A percentile compares a stretch with the other conserved stretches of the same genome.
These are phyloP conservation scores for Dendrolimus kikuchii DNA, from an alignment of 1,140 invertebrate species.

Conservation along the genomic window DNA sequence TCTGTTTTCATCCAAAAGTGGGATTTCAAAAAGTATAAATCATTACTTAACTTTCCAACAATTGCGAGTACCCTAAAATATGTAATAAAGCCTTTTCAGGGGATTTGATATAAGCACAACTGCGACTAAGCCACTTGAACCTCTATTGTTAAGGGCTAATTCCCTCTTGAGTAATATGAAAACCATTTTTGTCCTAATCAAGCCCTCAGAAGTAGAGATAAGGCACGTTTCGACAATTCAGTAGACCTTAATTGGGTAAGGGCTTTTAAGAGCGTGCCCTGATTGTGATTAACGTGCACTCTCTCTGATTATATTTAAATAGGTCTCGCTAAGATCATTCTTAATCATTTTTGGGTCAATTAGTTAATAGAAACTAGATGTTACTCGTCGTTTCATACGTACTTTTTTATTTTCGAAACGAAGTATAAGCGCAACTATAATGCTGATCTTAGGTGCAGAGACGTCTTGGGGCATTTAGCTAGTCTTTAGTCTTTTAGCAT, in stretches of 20 bases:
- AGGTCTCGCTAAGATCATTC: slow-evolving; percentile 2
- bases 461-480: no score
- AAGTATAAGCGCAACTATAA: no score
- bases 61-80: no score
- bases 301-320: slow-evolving; percentile 1
- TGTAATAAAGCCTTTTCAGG: not conserved
- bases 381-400: no score
- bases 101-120: not conserved
- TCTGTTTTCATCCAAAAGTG: not conserved
- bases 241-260: slow-evolving; percentile 15
- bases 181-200: slow-evolving; percentile 21
- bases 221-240: slow-evolving; percentile 26
- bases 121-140: slow-evolving; percentile 3
- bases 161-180: slow-evolving; percentile 10
- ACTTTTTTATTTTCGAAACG: no score
- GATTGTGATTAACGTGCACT: slow-evolving; percentile 10
- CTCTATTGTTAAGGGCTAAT: not conserved
- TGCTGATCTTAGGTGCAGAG: no score
- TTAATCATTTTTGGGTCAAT: slow-evolving; percentile 1
- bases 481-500: no score
- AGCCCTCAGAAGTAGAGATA: slow-evolving; percentile 19
- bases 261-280: slow-evolving; percentile 5
- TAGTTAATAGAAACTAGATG: no score
- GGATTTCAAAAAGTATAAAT: not conserved
- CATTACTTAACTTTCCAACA: not conserved